Evolutionary conservation across 2,113 vertebrate genomes (phyloP).

Genomic region (Apodemus sylvaticus): DNA sequence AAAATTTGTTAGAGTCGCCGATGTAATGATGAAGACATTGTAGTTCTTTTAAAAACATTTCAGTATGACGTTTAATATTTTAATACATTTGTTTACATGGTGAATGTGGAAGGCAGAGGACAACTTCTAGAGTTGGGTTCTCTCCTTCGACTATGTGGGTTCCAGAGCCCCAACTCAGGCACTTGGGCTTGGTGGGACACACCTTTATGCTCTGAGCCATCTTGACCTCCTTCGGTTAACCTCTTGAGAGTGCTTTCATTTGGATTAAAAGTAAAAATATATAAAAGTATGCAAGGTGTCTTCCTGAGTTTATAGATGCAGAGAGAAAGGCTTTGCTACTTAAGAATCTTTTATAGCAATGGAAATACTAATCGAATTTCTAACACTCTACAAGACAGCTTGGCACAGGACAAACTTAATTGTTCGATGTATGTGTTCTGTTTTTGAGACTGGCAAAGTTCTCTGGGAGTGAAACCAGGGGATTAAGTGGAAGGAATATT

Average conservation of each 20-base stretch:
- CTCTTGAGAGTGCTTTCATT: slow-evolving; percentile 36
- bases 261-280: background rate
- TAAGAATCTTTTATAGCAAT: background rate
- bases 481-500: slow-evolving; percentile 38
- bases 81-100: background rate
- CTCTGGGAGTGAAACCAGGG: slow-evolving; percentile 52
- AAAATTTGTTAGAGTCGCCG: slow-evolving; percentile 59
- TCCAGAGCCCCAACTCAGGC: background rate
- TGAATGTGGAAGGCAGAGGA: background rate
- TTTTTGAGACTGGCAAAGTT: slow-evolving; percentile 43
- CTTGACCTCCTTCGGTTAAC: background rate
- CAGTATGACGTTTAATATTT: background rate
- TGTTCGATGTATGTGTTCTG: slow-evolving; percentile 9
- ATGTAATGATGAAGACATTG: slow-evolving; percentile 8
- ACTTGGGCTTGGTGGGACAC: background rate
- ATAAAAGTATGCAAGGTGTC: background rate
- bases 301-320: background rate
- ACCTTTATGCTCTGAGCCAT: background rate
- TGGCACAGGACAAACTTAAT: background rate
- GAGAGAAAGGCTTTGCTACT: background rate
- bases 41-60: slow-evolving; percentile 14
- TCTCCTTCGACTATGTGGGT: background rate
- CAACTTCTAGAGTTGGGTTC: background rate
- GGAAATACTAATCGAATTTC: background rate
- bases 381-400: background rate